Base-by-base conservation (phyloP, 2,888 invertebrate genomes). In the Archips crataeganus region DNA sequence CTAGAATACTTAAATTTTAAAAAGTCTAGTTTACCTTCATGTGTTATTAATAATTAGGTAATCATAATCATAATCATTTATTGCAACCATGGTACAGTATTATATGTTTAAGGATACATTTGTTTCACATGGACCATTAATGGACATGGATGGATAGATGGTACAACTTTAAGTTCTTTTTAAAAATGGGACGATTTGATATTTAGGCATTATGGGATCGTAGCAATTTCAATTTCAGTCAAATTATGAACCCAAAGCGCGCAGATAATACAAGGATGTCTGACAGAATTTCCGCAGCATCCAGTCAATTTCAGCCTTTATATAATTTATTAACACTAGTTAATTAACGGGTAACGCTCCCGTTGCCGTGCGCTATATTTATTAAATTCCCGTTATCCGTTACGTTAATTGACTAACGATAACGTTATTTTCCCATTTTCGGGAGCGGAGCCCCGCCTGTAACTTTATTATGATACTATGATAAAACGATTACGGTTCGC, bases 351-450 rank as follows among this genome's bases (percentile, higher is more conserved):
- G 51, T 34, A 45, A 5, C 47, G 32, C 54, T 51, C 8, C 11
- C 42, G 63, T 32, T 68, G 67, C 57, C 68, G 57, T 69, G 76
- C 75, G 77, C 74, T 74, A 76, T 78, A 69, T 84, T 82, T 81
- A 84, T 84, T 83, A 81, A 83, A 82, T 80, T 78, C 71, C 67
- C 76, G 76, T 75, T 74, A 74, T 60, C 70, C 60, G 64, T 69
- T 69, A 74, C 77, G 66, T 75, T 85, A 86, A 87, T 84, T 86
- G 85, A 87, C 84, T 83, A 84, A 85, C 79, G 82, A 82, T 78
- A 78, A 70, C 74, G 76, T 70, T 70, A 74, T 74, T 74, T 74
- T 65, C 61, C 54, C 65, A 59, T 65, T 74, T 69, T 65, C 74
- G 70, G 70, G 67, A 51, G 68, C 73, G 68, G n/a, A 10, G 65